A percentile compares a stretch with the other conserved stretches of the same genome.
Conservation (phyloP, 2,797 vertebrate genomes). For the Tarsius wallacei region DNA sequence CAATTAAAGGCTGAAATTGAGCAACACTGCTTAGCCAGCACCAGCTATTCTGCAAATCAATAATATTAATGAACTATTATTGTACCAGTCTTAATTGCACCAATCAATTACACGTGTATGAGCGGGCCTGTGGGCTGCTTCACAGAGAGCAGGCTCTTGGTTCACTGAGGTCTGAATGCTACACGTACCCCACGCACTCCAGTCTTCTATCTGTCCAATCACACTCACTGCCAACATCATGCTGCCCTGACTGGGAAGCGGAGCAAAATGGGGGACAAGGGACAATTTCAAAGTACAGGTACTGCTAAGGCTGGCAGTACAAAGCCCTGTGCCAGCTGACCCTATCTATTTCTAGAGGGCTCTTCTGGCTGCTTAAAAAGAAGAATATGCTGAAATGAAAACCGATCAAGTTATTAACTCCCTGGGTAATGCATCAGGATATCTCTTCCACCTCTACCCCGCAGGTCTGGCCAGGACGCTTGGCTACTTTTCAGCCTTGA, state of each 20-base stretch:
- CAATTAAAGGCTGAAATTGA: not conserved
- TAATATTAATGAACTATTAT: not conserved
- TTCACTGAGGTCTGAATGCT: rapidly evolving
- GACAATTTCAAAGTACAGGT: not conserved
- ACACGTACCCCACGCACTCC: rapidly evolving
- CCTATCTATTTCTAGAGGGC: slow-evolving; percentile 69
- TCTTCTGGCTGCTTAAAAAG: not conserved
- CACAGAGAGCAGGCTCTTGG: not conserved
- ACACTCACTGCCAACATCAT: not conserved
- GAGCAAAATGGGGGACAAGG: rapidly evolving
- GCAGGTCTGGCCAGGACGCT: not conserved
- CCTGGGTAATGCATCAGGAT: not conserved
- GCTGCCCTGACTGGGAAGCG: too few relatives aligned
- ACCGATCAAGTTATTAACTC: not conserved
- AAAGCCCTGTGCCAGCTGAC: not conserved
- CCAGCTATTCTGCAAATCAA: not conserved
- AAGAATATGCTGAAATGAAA: slow-evolving; percentile 36
- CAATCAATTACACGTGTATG: not conserved
- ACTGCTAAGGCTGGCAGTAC: not conserved
- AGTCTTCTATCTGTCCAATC: not conserved
- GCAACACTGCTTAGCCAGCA: not conserved
- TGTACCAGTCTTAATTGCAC: not conserved
- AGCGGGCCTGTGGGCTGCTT: not conserved
- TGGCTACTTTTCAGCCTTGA: not conserved
- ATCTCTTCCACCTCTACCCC: not conserved